Evolutionary conservation across 2,113 vertebrate genomes (phyloP).

Genomic region (Lagenorhynchus albirostris): DNA sequence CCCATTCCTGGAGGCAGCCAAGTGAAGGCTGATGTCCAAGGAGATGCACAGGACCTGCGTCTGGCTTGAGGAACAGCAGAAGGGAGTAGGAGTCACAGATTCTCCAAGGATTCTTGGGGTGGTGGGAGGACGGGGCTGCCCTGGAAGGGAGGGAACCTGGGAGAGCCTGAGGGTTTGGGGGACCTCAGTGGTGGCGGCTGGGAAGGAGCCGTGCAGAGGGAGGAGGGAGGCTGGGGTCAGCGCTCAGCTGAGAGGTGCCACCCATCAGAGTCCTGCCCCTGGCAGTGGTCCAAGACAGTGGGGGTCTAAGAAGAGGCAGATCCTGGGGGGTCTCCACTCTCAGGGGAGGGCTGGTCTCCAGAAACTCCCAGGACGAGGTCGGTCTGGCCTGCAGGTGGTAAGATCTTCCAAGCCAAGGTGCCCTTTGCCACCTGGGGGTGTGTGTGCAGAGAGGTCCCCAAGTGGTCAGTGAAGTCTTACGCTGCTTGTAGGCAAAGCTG

Average conservation of each 20-base stretch:
- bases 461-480: accelerated
- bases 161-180: no score
- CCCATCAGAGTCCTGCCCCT: no score
- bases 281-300: accelerated
- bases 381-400: background rate
- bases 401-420: background rate
- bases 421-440: no score
- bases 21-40: background rate
- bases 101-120: accelerated
- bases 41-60: background rate
- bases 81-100: background rate
- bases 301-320: background rate
- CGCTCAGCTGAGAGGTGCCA: background rate
- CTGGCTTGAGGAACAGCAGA: background rate
- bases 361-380: accelerated
- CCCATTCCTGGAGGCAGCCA: background rate
- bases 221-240: background rate
- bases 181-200: no score
- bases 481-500: background rate
- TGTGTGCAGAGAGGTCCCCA: no score
- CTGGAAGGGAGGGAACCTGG: no score
- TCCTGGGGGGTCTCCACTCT: background rate
- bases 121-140: background rate
- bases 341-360: background rate
- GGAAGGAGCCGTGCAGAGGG: background rate